Evolutionary conservation across 1,140 invertebrate species (phyloP).

Genomic region (Hylaeus anthracinus): DNA sequence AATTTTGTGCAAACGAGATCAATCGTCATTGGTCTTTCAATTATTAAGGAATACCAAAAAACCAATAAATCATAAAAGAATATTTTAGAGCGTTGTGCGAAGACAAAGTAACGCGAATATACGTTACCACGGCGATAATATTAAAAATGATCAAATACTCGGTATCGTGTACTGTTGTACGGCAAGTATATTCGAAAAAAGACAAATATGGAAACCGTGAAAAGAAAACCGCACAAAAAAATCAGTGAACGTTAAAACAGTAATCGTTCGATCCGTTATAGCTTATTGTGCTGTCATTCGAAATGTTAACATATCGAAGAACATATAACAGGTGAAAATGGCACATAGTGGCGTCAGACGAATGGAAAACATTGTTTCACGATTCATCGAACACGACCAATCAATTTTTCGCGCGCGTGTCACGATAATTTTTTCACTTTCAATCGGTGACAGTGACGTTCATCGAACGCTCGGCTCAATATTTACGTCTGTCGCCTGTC

Average conservation of each 20-base stretch:
- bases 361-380: slow-evolving; percentile 47
- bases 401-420: slow-evolving; percentile 6
- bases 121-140: neutral
- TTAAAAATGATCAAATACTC: slow-evolving; percentile 12
- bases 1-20: neutral
- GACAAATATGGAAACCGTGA: neutral
- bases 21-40: neutral
- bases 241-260: neutral
- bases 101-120: neutral
- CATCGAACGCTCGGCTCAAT: slow-evolving; percentile 57
- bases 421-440: slow-evolving; percentile 26
- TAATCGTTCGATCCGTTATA: neutral
- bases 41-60: neutral
- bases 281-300: slow-evolving; percentile 32
- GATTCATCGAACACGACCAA: neutral
- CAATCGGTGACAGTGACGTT: slow-evolving; percentile 36
- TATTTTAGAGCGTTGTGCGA: neutral
- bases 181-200: neutral
- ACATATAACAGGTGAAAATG: slow-evolving; percentile 56
- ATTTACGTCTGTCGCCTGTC: slow-evolving; percentile 73
- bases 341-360: slow-evolving; percentile 48
- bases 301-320: slow-evolving; percentile 46
- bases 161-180: neutral
- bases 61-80: neutral
- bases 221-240: neutral